phyloP scores from a whole-genome alignment of 2,113 vertebrate species.

The Zeus faber region DNA sequence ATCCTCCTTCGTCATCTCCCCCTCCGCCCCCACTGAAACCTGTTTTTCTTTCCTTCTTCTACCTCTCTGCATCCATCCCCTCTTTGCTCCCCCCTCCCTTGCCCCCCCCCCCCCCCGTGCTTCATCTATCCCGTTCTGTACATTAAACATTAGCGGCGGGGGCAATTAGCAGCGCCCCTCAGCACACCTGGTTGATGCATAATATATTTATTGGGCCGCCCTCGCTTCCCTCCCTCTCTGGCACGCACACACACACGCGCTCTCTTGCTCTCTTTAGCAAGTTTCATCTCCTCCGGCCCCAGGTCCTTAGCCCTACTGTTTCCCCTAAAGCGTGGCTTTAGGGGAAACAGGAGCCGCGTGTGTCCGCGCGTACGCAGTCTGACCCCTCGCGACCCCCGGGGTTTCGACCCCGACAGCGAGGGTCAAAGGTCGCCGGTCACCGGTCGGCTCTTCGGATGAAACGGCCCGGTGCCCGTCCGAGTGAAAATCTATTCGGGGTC shows the following conservation, averaged over 20 bases:
- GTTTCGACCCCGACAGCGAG: constrained; percentile 11
- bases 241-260: constrained; percentile 15
- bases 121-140: constrained; percentile 52
- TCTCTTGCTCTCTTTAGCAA: neutral
- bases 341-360: constrained; percentile 24
- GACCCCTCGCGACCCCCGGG: constrained; percentile 24
- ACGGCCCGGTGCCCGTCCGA: neutral
- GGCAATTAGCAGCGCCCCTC: constrained; percentile 73
- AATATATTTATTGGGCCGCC: constrained; percentile 69
- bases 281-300: neutral
- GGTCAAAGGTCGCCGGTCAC: constrained; percentile 32
- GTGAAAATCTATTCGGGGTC: constrained; percentile 1
- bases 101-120: neutral
- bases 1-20: too few species aligned
- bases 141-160: constrained; percentile 81
- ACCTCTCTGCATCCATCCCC: constrained; percentile 8
- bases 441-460: constrained; percentile 10
- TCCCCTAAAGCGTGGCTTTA: constrained; percentile 34
- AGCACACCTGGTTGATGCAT: constrained; percentile 76
- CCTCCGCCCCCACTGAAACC: too few species aligned
- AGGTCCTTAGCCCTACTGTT: constrained; percentile 26
- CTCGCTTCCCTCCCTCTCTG: constrained; percentile 35
- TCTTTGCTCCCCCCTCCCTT: neutral
- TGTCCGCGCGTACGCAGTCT: constrained; percentile 12
- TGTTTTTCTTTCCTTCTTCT: constrained; percentile 23